Percentiles rank a stretch among this genome's conserved stretches.
Evolutionary conservation across 2,113 vertebrate genomes (phyloP).

Genomic region (Boleophthalmus pectinirostris): DNA sequence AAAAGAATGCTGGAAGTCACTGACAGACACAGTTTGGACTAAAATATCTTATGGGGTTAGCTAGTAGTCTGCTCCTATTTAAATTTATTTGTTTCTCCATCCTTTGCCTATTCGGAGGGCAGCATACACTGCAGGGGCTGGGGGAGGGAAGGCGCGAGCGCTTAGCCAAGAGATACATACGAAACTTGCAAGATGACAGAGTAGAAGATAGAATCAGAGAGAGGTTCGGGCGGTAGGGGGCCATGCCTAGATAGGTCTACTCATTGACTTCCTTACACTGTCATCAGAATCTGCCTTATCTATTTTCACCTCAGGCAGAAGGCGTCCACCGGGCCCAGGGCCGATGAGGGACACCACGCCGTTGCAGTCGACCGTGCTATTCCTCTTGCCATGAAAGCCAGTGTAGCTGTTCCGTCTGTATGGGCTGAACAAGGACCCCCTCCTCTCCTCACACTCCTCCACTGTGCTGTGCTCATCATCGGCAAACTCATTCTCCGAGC

Average conservation of each 20-base stretch:
- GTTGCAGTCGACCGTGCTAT: conserved; percentile 98
- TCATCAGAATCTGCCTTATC: conserved; percentile 89
- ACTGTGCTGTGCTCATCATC: conserved; percentile 98
- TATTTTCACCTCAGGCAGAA: conserved; percentile 98
- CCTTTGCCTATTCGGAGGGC: conserved; percentile 71
- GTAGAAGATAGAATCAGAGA: conserved; percentile 63
- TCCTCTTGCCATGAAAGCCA: conserved; percentile 92
- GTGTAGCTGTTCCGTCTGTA: conserved; percentile 93
- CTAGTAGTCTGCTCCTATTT: conserved; percentile 23
- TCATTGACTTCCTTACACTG: conserved; percentile 84
- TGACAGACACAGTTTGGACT: conserved; percentile 55
- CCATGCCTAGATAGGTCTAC: conserved; percentile 86
- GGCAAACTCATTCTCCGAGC: conserved; percentile 93
- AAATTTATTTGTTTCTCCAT: conserved; percentile 59
- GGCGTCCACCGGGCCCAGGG: conserved; percentile 88
- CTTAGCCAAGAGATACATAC: conserved; percentile 75
- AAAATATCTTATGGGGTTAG: conserved; percentile 21
- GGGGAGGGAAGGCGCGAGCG: conserved; percentile 61
- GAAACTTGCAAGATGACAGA: conserved; percentile 71
- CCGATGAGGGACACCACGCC: conserved; percentile 97
- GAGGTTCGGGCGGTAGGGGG: conserved; percentile 59
- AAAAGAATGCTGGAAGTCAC: conserved; percentile 60
- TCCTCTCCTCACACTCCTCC: conserved; percentile 93
- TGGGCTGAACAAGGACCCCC: conserved; percentile 95
- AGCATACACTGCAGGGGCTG: conserved; percentile 74